Conservation (phyloP, 2,797 vertebrate genomes). For the Karalla daura region DNA sequence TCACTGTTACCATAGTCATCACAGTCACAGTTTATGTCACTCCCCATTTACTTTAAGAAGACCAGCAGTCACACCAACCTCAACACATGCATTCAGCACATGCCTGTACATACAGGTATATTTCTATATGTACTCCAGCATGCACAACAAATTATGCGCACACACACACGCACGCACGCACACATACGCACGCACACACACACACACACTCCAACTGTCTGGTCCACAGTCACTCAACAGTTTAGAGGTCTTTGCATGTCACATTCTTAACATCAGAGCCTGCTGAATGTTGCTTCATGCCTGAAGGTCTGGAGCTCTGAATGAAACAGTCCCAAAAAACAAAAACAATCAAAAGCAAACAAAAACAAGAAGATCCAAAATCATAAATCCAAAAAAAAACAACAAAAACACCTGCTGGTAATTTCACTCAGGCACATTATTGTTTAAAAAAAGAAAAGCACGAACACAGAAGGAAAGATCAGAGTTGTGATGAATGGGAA, state of each 20-base stretch:
- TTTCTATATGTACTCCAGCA: conserved; percentile 10
- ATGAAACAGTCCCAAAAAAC: conserved; percentile 36
- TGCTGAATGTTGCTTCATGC: conserved; percentile 61
- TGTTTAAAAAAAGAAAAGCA: conserved; percentile 37
- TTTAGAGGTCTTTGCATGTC: conserved; percentile 75
- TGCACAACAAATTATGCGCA: neutral
- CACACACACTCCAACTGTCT: conserved; percentile 18
- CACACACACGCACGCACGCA: neutral
- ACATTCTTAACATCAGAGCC: conserved; percentile 77
- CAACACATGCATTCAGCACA: conserved; percentile 20
- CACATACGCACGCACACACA: neutral
- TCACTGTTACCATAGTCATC: conserved; percentile 32
- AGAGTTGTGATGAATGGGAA: conserved; percentile 54
- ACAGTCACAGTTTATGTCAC: conserved; percentile 49
- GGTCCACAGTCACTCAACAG: conserved; percentile 65
- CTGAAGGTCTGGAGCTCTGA: conserved; percentile 53
- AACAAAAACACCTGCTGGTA: conserved; percentile 58
- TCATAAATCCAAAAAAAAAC: conserved; percentile 1
- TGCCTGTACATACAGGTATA: conserved; percentile 13
- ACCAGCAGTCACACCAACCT: conserved; percentile 42
- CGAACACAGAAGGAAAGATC: conserved; percentile 41
- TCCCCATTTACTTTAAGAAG: conserved; percentile 46
- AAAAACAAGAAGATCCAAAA: conserved; percentile 3
- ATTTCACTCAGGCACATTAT: conserved; percentile 72
- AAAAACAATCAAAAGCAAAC: conserved; percentile 4